Percentiles rank a stretch among this genome's conserved stretches.
Evolutionary conservation across 2,797 vertebrate species (phyloP).

Genomic region (Rhabdophis nuchalis): DNA sequence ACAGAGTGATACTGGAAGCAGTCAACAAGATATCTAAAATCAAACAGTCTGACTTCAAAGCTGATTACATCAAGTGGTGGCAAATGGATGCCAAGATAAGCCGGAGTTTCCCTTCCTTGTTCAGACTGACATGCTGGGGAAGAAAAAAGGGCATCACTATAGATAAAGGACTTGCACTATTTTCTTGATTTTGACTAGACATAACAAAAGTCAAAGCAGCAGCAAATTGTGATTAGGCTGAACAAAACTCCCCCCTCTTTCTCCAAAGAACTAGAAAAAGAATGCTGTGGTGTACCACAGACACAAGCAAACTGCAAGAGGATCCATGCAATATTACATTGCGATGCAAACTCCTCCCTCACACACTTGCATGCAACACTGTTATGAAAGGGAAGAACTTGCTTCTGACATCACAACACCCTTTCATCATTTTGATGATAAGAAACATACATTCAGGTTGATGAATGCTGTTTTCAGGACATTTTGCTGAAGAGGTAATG

Average conservation of each 20-base stretch:
- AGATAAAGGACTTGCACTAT: constrained; percentile 25
- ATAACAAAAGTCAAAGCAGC: constrained; percentile 18
- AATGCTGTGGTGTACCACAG: not conserved
- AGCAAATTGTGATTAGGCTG: constrained; percentile 25
- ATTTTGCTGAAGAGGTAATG: not conserved
- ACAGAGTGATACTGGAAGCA: constrained; percentile 47
- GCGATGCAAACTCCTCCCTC: not conserved
- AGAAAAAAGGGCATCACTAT: constrained; percentile 33
- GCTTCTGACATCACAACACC: not conserved
- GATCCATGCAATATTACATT: not conserved
- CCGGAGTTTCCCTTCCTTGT: constrained; percentile 43
- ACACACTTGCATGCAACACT: not conserved
- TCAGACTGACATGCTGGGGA: constrained; percentile 14
- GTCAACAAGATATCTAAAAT: constrained; percentile 32
- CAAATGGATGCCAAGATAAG: constrained; percentile 47
- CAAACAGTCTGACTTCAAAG: constrained; percentile 22
- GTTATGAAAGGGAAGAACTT: not conserved
- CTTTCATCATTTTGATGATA: not conserved
- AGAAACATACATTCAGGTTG: not conserved
- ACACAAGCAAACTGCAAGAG: not conserved
- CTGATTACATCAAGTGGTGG: constrained; percentile 41
- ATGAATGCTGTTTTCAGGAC: not conserved
- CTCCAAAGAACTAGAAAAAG: constrained; percentile 6
- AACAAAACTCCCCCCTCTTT: constrained; percentile 37
- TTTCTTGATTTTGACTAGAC: constrained; percentile 29